Conservation (phyloP, 2,888 invertebrate species). For the Volucella zonaria region DNA sequence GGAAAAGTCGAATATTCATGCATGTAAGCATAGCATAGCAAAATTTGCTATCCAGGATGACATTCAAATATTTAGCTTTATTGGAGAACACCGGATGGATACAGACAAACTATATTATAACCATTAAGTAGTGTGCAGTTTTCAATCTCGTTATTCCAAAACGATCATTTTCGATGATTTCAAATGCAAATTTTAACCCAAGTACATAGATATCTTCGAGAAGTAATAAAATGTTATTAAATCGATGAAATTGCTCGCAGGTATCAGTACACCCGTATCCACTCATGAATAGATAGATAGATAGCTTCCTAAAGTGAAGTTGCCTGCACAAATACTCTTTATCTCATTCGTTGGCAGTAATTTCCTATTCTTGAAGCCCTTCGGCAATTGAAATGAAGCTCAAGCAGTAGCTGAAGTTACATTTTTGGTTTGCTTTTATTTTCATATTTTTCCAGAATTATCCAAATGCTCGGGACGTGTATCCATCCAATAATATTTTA, state of each 20-base stretch:
- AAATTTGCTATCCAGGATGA: too few relatives aligned
- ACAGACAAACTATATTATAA: slow-evolving; percentile 1
- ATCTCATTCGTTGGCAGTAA: slow-evolving; percentile 31
- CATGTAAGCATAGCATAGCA: too few relatives aligned
- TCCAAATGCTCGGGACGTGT: slow-evolving; percentile 29
- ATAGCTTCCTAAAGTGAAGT: slow-evolving; percentile 19
- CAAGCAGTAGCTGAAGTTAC: too few relatives aligned
- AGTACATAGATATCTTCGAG: slow-evolving; percentile 15
- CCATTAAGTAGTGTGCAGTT: neutral
- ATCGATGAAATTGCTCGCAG: slow-evolving; percentile 50
- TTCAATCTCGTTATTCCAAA: slow-evolving; percentile 13
- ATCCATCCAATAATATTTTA: slow-evolving; percentile 42
- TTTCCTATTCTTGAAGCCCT: slow-evolving; percentile 25
- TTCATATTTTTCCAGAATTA: slow-evolving; percentile 8
- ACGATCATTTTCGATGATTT: slow-evolving; percentile 20
- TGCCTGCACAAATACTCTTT: slow-evolving; percentile 22
- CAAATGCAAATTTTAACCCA: slow-evolving; percentile 31
- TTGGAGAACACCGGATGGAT: neutral
- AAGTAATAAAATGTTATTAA: slow-evolving; percentile 58
- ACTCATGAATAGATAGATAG: neutral
- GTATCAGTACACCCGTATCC: neutral
- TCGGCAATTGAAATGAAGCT: neutral
- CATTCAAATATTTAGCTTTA: too few relatives aligned
- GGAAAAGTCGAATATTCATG: too few relatives aligned
- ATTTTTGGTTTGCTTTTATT: too few relatives aligned